Evolutionary conservation across 1,140 invertebrate genomes (phyloP).

Genomic region (Leptopilina boulardi): DNA sequence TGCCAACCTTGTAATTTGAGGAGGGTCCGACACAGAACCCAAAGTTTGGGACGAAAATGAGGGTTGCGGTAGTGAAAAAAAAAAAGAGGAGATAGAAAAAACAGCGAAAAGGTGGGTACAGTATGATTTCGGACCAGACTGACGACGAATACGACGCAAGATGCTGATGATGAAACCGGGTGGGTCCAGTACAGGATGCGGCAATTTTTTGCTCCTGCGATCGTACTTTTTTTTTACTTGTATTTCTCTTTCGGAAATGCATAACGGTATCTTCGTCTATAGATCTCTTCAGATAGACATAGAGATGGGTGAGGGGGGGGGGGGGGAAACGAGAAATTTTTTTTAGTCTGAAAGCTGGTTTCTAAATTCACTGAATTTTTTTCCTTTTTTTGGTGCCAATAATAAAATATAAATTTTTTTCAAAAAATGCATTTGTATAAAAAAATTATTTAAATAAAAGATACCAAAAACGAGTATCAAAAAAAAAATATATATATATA

Average conservation of each 20-base stretch:
- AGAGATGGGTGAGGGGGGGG: neutral
- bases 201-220: slow-evolving; percentile 51
- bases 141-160: slow-evolving; percentile 40
- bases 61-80: slow-evolving; percentile 11
- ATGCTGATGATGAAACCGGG: slow-evolving; percentile 37
- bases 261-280: slow-evolving; percentile 64
- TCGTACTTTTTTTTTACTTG: slow-evolving; percentile 45
- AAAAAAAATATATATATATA: too few relatives aligned
- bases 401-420: neutral
- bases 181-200: slow-evolving; percentile 44
- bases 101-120: slow-evolving; percentile 47
- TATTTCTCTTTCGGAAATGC: slow-evolving; percentile 60
- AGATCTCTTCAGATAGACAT: slow-evolving; percentile 13
- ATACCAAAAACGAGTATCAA: too few relatives aligned
- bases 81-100: slow-evolving; percentile 48
- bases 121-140: slow-evolving; percentile 49
- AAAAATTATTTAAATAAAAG: too few relatives aligned
- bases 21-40: slow-evolving; percentile 8
- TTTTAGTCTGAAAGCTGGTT: neutral
- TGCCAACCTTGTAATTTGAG: slow-evolving; percentile 22
- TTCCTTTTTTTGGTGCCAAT: neutral
- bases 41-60: slow-evolving; percentile 3
- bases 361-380: neutral
- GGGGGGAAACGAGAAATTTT: neutral
- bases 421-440: too few relatives aligned